phyloP scores from a whole-genome alignment of 2,888 invertebrate species.

The Plagodis dolabraria region DNA sequence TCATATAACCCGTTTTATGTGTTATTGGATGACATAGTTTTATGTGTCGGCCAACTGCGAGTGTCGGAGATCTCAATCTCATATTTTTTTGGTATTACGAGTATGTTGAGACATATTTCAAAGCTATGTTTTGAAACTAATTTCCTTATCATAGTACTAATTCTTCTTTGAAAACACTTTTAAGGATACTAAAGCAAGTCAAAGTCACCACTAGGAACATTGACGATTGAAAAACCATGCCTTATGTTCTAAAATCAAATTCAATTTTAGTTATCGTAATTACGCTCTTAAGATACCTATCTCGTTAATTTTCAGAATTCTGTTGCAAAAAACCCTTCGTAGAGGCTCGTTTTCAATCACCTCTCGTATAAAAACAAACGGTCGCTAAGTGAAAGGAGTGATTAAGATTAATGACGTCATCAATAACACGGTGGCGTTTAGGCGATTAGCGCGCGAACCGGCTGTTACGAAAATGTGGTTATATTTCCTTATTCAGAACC shows the following conservation, averaged over 20 bases:
- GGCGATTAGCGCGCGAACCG: neutral
- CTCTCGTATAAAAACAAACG: constrained; percentile 27
- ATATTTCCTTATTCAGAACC: too few relatives aligned
- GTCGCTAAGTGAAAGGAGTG: constrained; percentile 34
- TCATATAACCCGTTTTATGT: constrained; percentile 36
- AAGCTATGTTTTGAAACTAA: too few relatives aligned
- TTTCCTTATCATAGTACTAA: too few relatives aligned
- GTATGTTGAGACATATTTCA: too few relatives aligned
- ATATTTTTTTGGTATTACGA: neutral
- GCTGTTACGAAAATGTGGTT: neutral
- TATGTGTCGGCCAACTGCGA: constrained; percentile 39
- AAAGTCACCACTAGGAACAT: too few relatives aligned
- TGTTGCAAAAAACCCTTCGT: neutral
- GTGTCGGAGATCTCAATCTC: constrained; percentile 3
- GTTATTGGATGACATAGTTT: constrained; percentile 44
- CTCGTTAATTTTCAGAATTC: too few relatives aligned
- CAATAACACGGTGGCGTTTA: neutral
- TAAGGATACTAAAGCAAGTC: too few relatives aligned
- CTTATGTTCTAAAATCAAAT: too few relatives aligned
- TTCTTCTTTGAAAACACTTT: too few relatives aligned
- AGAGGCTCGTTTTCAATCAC: constrained; percentile 14
- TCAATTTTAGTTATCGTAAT: too few relatives aligned
- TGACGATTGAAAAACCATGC: too few relatives aligned
- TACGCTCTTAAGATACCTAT: too few relatives aligned
- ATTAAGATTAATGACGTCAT: constrained; percentile 22